A percentile compares a stretch with the other conserved stretches of the same genome.
Conservation (phyloP, 2,113 vertebrate genomes). For the Protobothrops mucrosquamatus region DNA sequence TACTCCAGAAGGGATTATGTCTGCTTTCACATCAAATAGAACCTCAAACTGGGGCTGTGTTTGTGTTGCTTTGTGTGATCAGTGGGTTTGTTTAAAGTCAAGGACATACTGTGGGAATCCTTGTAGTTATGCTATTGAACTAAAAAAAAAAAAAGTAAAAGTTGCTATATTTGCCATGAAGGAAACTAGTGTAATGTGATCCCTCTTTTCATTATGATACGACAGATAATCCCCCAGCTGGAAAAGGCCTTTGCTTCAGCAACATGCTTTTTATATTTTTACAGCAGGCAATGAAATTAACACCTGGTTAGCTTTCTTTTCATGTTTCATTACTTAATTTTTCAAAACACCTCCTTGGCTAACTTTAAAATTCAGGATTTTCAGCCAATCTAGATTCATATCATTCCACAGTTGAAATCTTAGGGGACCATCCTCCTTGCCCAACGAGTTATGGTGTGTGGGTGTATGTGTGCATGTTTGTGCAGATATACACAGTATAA, state of each 20-base stretch:
- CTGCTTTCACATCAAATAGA: neutral
- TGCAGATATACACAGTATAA: neutral
- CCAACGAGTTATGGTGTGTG: neutral
- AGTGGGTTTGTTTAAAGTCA: slow-evolving; percentile 6
- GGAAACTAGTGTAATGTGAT: neutral
- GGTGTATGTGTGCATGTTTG: neutral
- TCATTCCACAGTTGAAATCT: neutral
- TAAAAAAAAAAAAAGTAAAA: neutral
- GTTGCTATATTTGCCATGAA: neutral
- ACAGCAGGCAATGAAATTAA: neutral
- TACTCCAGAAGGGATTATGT: neutral
- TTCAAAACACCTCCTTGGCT: neutral
- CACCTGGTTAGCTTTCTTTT: neutral
- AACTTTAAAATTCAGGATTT: slow-evolving; percentile 12
- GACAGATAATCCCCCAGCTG: slow-evolving; percentile 8
- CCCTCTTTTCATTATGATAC: slow-evolving; percentile 2
- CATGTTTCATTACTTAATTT: neutral
- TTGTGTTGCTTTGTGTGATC: neutral
- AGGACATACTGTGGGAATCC: neutral
- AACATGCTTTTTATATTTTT: neutral
- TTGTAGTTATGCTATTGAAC: slow-evolving; percentile 4
- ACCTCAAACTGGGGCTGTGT: neutral
- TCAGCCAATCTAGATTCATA: slow-evolving; percentile 10
- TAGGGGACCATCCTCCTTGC: neutral
- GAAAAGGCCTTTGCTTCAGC: neutral